Evolutionary conservation across 2,797 vertebrate genomes (phyloP).

Genomic region (Amniataba percoides): DNA sequence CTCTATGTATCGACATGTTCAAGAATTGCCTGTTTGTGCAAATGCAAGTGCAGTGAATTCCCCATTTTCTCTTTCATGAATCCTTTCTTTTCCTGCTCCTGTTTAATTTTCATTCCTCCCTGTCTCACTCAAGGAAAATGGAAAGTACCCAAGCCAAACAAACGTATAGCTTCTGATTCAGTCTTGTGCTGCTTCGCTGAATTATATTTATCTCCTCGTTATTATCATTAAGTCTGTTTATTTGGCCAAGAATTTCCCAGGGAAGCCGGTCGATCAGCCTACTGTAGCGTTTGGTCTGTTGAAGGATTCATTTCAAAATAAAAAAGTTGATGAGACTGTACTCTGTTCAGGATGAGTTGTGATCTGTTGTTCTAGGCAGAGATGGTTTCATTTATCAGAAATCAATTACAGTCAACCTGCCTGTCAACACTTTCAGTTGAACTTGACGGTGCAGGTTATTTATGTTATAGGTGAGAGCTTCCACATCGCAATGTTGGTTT

Average conservation of each 20-base stretch:
- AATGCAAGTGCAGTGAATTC: slow-evolving; percentile 47
- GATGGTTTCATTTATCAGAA: slow-evolving; percentile 8
- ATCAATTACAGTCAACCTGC: not conserved
- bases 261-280: slow-evolving; percentile 12
- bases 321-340: not conserved
- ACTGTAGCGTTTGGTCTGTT: slow-evolving; percentile 9
- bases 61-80: slow-evolving; percentile 15
- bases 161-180: slow-evolving; percentile 19
- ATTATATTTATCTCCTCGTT: slow-evolving; percentile 11
- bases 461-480: slow-evolving; percentile 10
- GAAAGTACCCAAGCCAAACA: slow-evolving; percentile 31
- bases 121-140: slow-evolving; percentile 27
- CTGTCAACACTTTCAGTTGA: not conserved
- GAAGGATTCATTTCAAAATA: slow-evolving; percentile 14
- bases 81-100: slow-evolving; percentile 20
- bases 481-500: not conserved
- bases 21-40: slow-evolving; percentile 55
- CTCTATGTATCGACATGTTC: slow-evolving; percentile 68
- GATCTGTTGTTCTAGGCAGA: slow-evolving; percentile 32
- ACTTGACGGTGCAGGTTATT: slow-evolving; percentile 5
- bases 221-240: not conserved
- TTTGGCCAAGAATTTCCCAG: not conserved
- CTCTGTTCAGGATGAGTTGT: slow-evolving; percentile 45
- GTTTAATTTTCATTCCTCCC: slow-evolving; percentile 16
- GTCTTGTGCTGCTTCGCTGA: not conserved